Evolutionary conservation across 2,797 vertebrate genomes (phyloP).

Genomic region (Chromobotia macracanthus): DNA sequence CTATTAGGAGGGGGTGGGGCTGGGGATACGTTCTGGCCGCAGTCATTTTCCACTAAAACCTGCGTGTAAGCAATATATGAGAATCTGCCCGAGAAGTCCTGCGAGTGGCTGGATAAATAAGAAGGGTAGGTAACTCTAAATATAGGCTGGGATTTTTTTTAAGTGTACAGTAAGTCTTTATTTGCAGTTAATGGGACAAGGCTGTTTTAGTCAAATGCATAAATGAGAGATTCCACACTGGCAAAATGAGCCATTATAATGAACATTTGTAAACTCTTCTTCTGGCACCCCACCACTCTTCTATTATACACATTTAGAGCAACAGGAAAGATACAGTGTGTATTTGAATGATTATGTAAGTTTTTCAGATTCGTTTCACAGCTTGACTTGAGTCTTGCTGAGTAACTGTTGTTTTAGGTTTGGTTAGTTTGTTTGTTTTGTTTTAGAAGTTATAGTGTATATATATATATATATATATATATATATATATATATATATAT

Average conservation of each 20-base stretch:
- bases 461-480: constrained; percentile 50
- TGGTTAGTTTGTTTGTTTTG: constrained; percentile 55
- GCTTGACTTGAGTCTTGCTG: constrained; percentile 73
- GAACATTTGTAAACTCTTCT: constrained; percentile 37
- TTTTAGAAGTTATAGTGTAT: constrained; percentile 56
- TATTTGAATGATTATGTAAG: constrained; percentile 30
- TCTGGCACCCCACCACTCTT: constrained; percentile 41
- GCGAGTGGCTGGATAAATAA: constrained; percentile 17
- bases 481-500: constrained; percentile 52
- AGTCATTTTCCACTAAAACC: constrained; percentile 35
- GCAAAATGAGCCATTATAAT: constrained; percentile 30
- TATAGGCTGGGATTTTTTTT: background rate
- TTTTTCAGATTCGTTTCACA: constrained; percentile 44
- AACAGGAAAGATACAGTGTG: constrained; percentile 29
- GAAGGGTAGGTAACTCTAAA: no score
- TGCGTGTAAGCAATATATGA: background rate
- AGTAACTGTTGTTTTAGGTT: constrained; percentile 77
- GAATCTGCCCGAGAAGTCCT: background rate
- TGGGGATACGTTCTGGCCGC: background rate
- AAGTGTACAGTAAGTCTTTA: constrained; percentile 8
- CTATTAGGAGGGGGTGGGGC: constrained; percentile 64
- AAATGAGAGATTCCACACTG: constrained; percentile 29
- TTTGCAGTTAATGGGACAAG: constrained; percentile 24
- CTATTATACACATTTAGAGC: constrained; percentile 40
- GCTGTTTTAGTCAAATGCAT: constrained; percentile 27